Conservation (phyloP, 1,140 invertebrate genomes). For the Drosophila micromelanica region DNA sequence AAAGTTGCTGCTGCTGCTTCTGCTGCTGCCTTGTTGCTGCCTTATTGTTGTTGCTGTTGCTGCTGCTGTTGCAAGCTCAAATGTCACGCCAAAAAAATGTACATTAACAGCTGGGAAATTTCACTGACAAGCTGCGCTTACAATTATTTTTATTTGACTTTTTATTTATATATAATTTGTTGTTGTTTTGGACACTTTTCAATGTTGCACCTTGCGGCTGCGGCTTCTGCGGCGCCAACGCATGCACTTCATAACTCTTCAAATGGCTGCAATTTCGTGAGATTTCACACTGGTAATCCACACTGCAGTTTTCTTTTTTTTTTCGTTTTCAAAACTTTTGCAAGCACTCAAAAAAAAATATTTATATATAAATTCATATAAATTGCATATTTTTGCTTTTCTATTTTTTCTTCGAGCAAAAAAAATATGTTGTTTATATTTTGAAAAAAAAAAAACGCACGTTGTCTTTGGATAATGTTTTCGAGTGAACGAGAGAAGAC, state of each 20-base stretch:
- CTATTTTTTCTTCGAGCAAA: not conserved
- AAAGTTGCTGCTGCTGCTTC: conserved; percentile 12
- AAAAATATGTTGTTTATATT: not conserved
- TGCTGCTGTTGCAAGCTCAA: conserved; percentile 38
- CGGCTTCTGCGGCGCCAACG: conserved; percentile 42
- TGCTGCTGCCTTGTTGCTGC: not conserved
- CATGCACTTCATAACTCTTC: conserved; percentile 36
- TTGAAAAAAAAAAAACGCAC: conserved; percentile 22
- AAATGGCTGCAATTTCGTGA: conserved; percentile 13
- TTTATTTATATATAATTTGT: not conserved
- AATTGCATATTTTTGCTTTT: conserved; percentile 9
- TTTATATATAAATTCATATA: conserved; percentile 12
- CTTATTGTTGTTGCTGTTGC: conserved; percentile 12
- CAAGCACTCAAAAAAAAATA: conserved; percentile 26
- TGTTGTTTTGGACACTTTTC: conserved; percentile 7
- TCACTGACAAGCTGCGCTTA: conserved; percentile 7
- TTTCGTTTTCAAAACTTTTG: conserved; percentile 1
- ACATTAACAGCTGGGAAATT: conserved; percentile 26
- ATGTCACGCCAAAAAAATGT: conserved; percentile 27
- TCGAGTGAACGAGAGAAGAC: conserved; percentile 3
- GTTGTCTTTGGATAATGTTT: conserved; percentile 23
- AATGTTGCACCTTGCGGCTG: conserved; percentile 34
- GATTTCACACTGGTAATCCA: conserved; percentile 70
- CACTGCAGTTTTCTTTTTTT: conserved; percentile 41
- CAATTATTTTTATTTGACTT: conserved; percentile 5